Evolutionary conservation across 2,113 vertebrate species (phyloP).

Genomic region (Nipponia nippon): DNA sequence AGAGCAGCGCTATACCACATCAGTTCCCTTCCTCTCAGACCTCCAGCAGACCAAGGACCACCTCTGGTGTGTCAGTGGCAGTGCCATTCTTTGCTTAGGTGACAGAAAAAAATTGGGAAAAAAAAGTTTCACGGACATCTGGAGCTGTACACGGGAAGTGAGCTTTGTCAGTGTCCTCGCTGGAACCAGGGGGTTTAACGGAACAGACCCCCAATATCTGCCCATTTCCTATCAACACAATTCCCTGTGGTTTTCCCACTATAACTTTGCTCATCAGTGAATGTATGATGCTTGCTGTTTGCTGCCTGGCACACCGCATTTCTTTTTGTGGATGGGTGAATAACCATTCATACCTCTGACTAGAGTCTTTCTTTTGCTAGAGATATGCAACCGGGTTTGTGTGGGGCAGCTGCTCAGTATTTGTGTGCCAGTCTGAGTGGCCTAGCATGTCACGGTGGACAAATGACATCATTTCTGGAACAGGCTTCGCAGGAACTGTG

Average conservation of each 20-base stretch:
- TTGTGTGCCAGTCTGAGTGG: not conserved
- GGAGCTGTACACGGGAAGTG: not conserved
- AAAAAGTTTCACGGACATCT: not conserved
- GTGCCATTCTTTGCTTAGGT: not conserved
- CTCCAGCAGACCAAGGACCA: not conserved
- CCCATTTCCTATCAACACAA: not conserved
- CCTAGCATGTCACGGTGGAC: not conserved
- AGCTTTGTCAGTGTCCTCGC: not conserved
- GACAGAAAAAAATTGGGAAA: not conserved
- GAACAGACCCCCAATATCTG: not conserved
- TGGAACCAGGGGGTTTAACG: not conserved
- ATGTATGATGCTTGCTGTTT: not conserved
- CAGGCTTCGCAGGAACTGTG: not conserved
- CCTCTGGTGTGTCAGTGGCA: not conserved
- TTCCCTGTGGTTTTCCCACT: not conserved
- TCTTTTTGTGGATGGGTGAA: constrained; percentile 3
- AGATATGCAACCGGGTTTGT: not conserved
- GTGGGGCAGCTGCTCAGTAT: constrained; percentile 23
- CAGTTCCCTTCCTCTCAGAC: not conserved
- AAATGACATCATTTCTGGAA: constrained; percentile 2
- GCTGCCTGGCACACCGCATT: not conserved
- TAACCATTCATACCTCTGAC: constrained; percentile 42
- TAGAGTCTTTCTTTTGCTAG: constrained; percentile 11
- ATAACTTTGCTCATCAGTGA: not conserved
- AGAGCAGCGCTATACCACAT: not conserved